phyloP scores from a whole-genome alignment of 1,140 invertebrate genomes.

The Charaxes varanes region DNA sequence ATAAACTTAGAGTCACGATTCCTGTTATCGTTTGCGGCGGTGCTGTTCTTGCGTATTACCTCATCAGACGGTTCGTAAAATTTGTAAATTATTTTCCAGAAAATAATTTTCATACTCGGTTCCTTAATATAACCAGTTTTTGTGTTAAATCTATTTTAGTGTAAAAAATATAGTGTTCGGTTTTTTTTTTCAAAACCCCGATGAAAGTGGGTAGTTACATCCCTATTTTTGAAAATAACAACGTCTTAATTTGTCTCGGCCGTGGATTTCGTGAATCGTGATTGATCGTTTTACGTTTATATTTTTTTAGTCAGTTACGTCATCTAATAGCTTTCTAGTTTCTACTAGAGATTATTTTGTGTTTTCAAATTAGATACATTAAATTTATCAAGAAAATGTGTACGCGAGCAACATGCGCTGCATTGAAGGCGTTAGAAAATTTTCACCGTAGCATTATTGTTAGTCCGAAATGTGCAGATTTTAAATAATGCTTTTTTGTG shows the following conservation, averaged over 20 bases:
- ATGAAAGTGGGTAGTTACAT: constrained; percentile 33
- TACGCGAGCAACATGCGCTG: constrained; percentile 63
- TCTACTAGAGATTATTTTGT: too few species aligned
- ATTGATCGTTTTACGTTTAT: too few species aligned
- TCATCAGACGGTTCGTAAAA: constrained; percentile 68
- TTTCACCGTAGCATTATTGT: too few species aligned
- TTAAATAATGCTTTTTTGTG: constrained; percentile 15
- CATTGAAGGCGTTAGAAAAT: constrained; percentile 60
- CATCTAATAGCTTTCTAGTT: too few species aligned
- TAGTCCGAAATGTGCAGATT: constrained; percentile 2
- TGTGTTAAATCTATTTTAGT: constrained; percentile 2
- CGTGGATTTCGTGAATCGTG: too few species aligned
- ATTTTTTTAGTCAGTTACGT: too few species aligned
- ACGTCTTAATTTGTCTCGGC: background rate
- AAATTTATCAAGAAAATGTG: constrained; percentile 46
- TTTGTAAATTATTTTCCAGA: constrained; percentile 11
- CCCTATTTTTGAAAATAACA: constrained; percentile 34
- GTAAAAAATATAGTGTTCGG: background rate
- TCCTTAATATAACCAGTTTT: too few species aligned
- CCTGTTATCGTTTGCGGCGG: constrained; percentile 67
- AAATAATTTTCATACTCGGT: too few species aligned
- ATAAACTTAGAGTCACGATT: constrained; percentile 68
- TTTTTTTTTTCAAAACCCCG: constrained; percentile 21
- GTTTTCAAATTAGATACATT: constrained; percentile 7
- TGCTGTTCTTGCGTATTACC: constrained; percentile 67